phyloP scores from a whole-genome alignment of 2,113 vertebrate species.

The Poecile atricapillus region DNA sequence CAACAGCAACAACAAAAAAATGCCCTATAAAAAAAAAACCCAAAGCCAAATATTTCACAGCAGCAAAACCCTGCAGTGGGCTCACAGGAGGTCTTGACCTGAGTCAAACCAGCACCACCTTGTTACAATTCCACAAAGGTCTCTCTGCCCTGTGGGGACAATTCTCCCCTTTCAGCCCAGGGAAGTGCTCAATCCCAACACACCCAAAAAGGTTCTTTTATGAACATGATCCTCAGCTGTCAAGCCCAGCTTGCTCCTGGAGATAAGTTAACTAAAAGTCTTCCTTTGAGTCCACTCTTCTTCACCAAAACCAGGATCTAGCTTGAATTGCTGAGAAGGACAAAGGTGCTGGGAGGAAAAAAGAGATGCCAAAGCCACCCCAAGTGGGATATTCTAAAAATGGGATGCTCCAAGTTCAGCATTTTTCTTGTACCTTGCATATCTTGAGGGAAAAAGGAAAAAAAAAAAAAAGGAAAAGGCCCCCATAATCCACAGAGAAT shows the following conservation, averaged over 20 bases:
- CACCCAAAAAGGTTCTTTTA: background rate
- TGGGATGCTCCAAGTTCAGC: background rate
- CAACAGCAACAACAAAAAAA: background rate
- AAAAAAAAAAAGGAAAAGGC: fast-evolving
- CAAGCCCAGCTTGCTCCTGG: background rate
- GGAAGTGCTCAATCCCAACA: background rate
- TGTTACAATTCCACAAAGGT: background rate
- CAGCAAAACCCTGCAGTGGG: background rate
- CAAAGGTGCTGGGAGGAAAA: background rate
- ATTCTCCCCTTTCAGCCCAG: background rate
- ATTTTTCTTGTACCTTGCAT: background rate
- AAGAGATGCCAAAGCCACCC: background rate
- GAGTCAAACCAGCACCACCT: background rate
- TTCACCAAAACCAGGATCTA: background rate
- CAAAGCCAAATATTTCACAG: background rate
- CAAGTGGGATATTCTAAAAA: background rate
- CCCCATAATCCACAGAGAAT: background rate
- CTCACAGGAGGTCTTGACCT: background rate
- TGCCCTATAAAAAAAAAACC: fast-evolving
- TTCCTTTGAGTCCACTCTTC: background rate
- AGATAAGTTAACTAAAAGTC: background rate
- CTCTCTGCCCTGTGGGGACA: background rate
- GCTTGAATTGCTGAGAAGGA: background rate
- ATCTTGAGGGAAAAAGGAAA: background rate
- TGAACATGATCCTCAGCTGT: background rate